A percentile compares a stretch with the other conserved stretches of the same genome.
Conservation (phyloP, 2,888 invertebrate genomes). For the Amphipyra tragopoginis region DNA sequence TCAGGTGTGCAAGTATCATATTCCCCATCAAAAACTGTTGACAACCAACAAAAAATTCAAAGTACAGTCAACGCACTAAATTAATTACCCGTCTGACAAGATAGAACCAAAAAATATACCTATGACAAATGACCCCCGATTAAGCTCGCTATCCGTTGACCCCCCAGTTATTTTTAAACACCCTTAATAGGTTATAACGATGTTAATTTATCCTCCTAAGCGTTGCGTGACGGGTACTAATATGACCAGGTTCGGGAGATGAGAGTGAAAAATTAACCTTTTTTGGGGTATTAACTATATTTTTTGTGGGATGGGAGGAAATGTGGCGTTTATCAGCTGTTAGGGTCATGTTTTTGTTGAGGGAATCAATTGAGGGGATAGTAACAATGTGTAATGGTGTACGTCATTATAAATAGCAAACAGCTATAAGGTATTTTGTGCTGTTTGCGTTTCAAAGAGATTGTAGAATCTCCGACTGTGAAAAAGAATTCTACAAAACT, state of each 20-base stretch:
- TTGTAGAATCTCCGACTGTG: no score
- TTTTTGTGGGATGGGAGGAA: constrained; percentile 35
- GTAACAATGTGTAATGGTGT: no score
- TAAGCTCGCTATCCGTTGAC: constrained; percentile 53
- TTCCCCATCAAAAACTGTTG: background rate
- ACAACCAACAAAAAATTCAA: background rate
- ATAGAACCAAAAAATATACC: constrained; percentile 24
- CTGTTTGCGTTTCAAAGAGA: no score
- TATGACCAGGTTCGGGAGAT: constrained; percentile 39
- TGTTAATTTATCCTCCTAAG: constrained; percentile 62
- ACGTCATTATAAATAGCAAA: no score
- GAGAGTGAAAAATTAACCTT: constrained; percentile 52
- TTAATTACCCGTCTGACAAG: constrained; percentile 7
- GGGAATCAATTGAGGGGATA: constrained; percentile 6
- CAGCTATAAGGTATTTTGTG: no score
- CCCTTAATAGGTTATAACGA: constrained; percentile 68
- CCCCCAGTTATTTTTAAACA: constrained; percentile 66
- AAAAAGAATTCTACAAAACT: no score
- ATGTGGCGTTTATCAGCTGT: constrained; percentile 29
- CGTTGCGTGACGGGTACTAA: constrained; percentile 51
- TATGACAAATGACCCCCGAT: constrained; percentile 58
- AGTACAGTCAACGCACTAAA: constrained; percentile 14
- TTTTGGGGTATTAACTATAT: constrained; percentile 22
- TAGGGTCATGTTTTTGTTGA: constrained; percentile 10
- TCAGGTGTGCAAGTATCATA: no score